Evolutionary conservation across 2,113 vertebrate species (phyloP).

Genomic region (Osmerus eperlanus): DNA sequence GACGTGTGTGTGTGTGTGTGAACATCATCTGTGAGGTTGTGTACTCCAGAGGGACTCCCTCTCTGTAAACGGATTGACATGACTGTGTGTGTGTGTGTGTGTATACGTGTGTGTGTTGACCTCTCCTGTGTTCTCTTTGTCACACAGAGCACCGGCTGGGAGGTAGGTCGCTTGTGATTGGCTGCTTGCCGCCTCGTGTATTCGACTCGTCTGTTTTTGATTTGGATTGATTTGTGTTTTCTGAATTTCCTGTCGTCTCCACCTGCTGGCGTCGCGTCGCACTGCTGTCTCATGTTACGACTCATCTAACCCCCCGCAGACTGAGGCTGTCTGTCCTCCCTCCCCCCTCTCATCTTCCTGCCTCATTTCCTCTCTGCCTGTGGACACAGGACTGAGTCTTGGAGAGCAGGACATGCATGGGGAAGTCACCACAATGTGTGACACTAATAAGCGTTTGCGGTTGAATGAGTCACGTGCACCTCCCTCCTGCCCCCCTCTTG

Average conservation of each 20-base stretch:
- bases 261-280: slow-evolving; percentile 85
- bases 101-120: neutral
- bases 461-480: slow-evolving; percentile 27
- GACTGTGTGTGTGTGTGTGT: slow-evolving; percentile 14
- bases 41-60: too few species aligned
- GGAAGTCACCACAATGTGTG: too few species aligned
- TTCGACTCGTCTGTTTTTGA: slow-evolving; percentile 29
- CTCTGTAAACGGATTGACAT: too few species aligned
- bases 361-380: too few species aligned
- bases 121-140: slow-evolving; percentile 83
- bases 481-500: slow-evolving; percentile 28
- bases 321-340: slow-evolving; percentile 52
- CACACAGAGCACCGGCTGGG: slow-evolving; percentile 99
- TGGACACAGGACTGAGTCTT: too few species aligned
- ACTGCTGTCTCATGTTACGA: slow-evolving; percentile 73
- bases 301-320: slow-evolving; percentile 89
- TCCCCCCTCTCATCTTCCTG: slow-evolving; percentile 44
- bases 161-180: slow-evolving; percentile 94
- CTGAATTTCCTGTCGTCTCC: slow-evolving; percentile 50
- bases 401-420: too few species aligned
- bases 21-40: too few species aligned
- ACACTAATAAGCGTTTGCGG: too few species aligned
- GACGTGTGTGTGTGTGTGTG: too few species aligned
- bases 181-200: slow-evolving; percentile 83
- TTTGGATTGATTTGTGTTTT: neutral